A percentile compares a stretch with the other conserved stretches of the same genome.
These are phyloP conservation scores for Aphelocoma californica DNA, from an alignment of 2,797 vertebrate genomes.

Conservation along the genomic window DNA sequence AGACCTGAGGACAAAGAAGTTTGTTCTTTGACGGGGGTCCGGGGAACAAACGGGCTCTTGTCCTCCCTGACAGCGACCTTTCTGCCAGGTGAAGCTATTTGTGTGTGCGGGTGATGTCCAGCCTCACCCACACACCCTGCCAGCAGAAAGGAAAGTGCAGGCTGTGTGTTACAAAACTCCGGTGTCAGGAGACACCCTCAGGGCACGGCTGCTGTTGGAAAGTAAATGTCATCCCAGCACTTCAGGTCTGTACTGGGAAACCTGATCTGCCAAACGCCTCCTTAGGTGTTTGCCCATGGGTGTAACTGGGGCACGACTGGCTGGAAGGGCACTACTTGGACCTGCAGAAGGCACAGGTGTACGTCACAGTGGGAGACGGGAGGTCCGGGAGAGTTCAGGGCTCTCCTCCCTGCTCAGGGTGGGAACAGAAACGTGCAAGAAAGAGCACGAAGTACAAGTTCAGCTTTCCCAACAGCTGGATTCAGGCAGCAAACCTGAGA, in stretches of 20 bases:
- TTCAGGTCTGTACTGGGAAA: background rate
- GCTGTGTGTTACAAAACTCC: background rate
- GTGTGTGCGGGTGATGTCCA: background rate
- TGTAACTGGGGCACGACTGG: background rate
- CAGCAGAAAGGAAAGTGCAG: background rate
- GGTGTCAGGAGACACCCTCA: background rate
- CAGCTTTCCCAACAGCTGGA: background rate
- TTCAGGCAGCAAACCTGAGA: background rate
- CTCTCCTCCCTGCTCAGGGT: background rate
- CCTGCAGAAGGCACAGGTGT: background rate
- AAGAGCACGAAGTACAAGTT: fast-evolving
- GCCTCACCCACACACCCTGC: background rate
- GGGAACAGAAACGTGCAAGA: background rate
- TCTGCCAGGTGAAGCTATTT: background rate
- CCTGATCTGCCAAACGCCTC: background rate
- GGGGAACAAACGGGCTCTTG: background rate
- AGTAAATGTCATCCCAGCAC: background rate
- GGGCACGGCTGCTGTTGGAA: background rate
- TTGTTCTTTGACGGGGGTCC: background rate
- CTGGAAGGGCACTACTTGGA: background rate
- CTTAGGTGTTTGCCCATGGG: background rate
- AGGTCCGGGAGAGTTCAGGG: background rate
- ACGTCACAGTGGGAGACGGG: background rate
- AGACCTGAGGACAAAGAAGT: background rate
- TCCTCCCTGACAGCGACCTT: background rate